These are phyloP conservation scores for Trypoxylon attenuatum DNA, from an alignment of 2,888 invertebrate genomes.

Conservation along the genomic window DNA sequence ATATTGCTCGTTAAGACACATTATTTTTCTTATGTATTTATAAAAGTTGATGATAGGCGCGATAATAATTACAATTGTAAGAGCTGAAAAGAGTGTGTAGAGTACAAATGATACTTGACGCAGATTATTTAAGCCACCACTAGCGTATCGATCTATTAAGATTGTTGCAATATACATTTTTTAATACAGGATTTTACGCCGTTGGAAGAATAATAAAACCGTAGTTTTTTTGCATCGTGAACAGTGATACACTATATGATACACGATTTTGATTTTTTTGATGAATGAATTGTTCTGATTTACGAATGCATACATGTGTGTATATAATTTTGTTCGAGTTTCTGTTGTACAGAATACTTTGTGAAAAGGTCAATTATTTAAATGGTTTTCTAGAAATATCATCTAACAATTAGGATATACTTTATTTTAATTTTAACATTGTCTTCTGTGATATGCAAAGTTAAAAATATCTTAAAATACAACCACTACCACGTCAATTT, in stretches of 20 bases:
- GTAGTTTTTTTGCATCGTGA: not conserved
- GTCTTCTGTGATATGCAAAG: not conserved
- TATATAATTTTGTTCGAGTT: too few relatives aligned
- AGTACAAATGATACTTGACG: slow-evolving; percentile 33
- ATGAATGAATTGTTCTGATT: slow-evolving; percentile 14
- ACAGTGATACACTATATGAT: too few relatives aligned
- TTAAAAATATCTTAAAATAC: not conserved
- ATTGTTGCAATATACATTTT: slow-evolving; percentile 20
- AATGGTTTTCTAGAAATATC: too few relatives aligned
- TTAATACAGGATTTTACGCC: slow-evolving; percentile 1
- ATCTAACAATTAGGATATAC: too few relatives aligned
- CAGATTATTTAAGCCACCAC: slow-evolving; percentile 13
- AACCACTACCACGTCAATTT: not conserved
- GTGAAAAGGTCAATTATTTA: too few relatives aligned
- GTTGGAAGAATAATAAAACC: slow-evolving; percentile 1
- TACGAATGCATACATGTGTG: slow-evolving; percentile 4
- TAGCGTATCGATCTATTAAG: slow-evolving; percentile 14
- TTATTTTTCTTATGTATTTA: slow-evolving; percentile 48
- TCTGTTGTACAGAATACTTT: too few relatives aligned
- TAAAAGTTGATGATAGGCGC: slow-evolving; percentile 34
- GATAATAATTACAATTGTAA: slow-evolving; percentile 33
- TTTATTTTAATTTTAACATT: slow-evolving; percentile 1
- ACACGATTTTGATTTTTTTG: too few relatives aligned
- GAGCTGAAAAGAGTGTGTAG: slow-evolving; percentile 21
- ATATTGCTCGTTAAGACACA: slow-evolving; percentile 30